These are phyloP conservation scores for Carassius auratus DNA, from an alignment of 2,113 vertebrate genomes.

Conservation along the genomic window DNA sequence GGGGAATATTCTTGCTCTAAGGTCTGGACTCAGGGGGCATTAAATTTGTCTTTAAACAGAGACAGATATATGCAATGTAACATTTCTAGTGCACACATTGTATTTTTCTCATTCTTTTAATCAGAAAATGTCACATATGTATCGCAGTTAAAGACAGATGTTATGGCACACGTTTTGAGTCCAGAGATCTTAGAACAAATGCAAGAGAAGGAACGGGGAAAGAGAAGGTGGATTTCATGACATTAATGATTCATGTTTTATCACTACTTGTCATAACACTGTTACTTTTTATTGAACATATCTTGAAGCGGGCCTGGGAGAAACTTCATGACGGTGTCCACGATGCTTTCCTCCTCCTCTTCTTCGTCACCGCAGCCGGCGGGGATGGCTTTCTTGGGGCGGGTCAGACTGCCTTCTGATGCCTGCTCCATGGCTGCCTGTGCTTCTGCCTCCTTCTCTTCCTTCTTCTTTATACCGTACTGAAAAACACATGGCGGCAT, in stretches of 20 bases:
- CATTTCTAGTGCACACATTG: constrained; percentile 40
- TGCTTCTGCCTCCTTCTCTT: constrained; percentile 94
- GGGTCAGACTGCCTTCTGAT: constrained; percentile 91
- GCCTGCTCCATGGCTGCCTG: constrained; percentile 93
- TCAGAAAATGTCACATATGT: constrained; percentile 15
- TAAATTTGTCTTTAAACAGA: constrained; percentile 56
- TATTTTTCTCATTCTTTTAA: constrained; percentile 5
- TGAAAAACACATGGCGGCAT: constrained; percentile 67
- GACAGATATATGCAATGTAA: constrained; percentile 31
- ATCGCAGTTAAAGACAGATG: constrained; percentile 54
- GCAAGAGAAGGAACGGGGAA: constrained; percentile 27
- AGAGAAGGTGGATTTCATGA: constrained; percentile 54
- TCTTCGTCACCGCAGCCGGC: constrained; percentile 80
- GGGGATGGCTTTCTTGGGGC: constrained; percentile 89
- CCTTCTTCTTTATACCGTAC: constrained; percentile 98
- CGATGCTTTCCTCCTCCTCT: constrained; percentile 92
- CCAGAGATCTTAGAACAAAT: constrained; percentile 58
- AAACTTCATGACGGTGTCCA: constrained; percentile 98
- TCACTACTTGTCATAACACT: constrained; percentile 45
- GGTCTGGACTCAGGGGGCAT: constrained; percentile 48
- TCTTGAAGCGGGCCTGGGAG: constrained; percentile 94
- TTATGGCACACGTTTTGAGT: constrained; percentile 49
- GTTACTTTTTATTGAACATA: constrained; percentile 98
- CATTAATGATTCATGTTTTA: constrained; percentile 54
- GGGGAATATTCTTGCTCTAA: constrained; percentile 60